Conservation (phyloP, 37 sponge, comb jelly and placozoan species). For the Crambe crambe region DNA sequence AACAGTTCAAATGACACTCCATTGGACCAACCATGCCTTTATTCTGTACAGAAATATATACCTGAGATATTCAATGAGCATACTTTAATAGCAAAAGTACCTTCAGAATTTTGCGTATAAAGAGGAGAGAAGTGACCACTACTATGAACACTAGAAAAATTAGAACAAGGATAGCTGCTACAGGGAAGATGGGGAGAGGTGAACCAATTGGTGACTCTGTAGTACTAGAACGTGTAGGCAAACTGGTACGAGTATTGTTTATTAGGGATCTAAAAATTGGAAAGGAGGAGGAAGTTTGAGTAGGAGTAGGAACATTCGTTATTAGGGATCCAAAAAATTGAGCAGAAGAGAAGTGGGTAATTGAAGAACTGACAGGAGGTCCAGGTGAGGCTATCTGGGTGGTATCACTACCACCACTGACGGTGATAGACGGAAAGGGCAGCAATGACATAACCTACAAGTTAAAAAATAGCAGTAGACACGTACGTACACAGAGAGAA, state of each 20-base stretch:
- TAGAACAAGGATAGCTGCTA: conserved; percentile 42
- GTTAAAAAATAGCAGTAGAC: no score
- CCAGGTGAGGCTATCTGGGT: no score
- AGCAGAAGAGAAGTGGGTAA: no score
- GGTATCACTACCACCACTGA: no score
- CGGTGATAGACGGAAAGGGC: no score
- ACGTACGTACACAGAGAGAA: no score
- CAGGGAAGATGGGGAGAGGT: conserved; percentile 25
- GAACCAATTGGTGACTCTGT: not conserved
- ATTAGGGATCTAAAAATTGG: no score
- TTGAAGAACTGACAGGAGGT: no score
- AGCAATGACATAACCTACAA: not conserved
- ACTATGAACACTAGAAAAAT: conserved; percentile 25
- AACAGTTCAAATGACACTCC: no score
- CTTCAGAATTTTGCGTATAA: conserved; percentile 25
- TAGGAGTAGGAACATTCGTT: no score
- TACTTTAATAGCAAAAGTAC: conserved; percentile 9
- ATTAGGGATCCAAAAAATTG: no score
- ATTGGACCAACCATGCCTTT: not conserved
- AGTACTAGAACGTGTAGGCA: not conserved
- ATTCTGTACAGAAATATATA: not conserved
- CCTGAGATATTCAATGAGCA: not conserved
- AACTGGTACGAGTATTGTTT: not conserved
- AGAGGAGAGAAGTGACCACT: conserved; percentile 1
- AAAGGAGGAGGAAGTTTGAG: not conserved